These are phyloP conservation scores for Caenorhabditis sp. DNA, from an alignment of 2,888 invertebrate genomes.

Conservation along the genomic window DNA sequence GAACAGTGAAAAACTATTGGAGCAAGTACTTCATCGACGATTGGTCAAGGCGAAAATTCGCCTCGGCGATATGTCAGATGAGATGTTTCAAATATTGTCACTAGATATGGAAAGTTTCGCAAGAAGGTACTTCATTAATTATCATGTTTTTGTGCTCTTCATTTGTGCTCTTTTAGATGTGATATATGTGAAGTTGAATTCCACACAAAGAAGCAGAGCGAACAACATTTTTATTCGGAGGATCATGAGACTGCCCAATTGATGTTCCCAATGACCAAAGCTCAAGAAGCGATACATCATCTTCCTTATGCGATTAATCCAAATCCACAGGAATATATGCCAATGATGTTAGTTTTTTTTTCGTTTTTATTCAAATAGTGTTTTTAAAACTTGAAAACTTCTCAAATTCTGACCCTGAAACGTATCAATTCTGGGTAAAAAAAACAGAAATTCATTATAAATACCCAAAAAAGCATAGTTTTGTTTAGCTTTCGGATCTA, in stretches of 20 bases:
- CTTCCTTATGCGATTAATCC: not conserved
- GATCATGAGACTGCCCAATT: constrained; percentile 52
- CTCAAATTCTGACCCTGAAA: no score
- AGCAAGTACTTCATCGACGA: not conserved
- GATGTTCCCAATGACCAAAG: constrained; percentile 19
- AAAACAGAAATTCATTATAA: no score
- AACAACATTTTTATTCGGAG: constrained; percentile 48
- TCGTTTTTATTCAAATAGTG: no score
- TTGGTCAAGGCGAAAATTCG: not conserved
- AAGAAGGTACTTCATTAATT: no score
- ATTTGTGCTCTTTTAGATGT: no score
- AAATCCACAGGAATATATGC: constrained; percentile 11
- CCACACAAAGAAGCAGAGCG: constrained; percentile 26
- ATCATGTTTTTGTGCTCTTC: no score
- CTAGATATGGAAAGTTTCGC: constrained; percentile 13
- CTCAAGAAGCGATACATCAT: not conserved
- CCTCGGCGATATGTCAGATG: not conserved
- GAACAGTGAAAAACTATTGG: constrained; percentile 24
- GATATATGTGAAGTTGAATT: constrained; percentile 49
- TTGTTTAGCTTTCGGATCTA: no score
- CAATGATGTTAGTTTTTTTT: not conserved
- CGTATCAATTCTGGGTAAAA: no score
- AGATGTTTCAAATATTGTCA: constrained; percentile 23
- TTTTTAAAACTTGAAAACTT: no score
- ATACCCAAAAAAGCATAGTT: no score